Base-by-base conservation (phyloP, 2,888 invertebrate species). In the Caenorhabditis sp. region DNA sequence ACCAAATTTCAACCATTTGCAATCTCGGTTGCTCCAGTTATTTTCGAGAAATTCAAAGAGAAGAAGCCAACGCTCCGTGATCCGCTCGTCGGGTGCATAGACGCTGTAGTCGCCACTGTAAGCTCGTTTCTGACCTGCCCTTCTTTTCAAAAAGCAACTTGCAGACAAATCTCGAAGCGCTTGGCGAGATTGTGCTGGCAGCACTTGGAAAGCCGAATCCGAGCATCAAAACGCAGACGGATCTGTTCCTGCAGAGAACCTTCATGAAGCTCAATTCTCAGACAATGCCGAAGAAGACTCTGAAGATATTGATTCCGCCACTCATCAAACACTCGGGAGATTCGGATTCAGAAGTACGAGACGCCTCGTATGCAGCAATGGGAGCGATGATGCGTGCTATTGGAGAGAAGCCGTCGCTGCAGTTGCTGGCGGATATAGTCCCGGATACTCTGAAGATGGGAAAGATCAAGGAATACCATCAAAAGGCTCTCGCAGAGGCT, bases 1-100 rank as follows among this genome's bases (percentile, higher is more conserved):
- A 68, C 52, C 11, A 59, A 70, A 30, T 73, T 78, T 37, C 52
- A 50, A 17, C 62, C 30, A 15, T 75, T 75, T 11, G 56, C 63
- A 5, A 15, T 56, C 1, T 62, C 68, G 2, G 68, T 73, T 43
- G 71, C 77, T 63, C 89, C 90, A 91, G 89, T 93, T 0, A 92
- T 96, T 55, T 90, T 99, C 35, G 97, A 98, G 87, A 99, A 98
- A 90, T 98, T 98, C 89, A 96, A 96, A 88, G 98, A 99, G 90
- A 98, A 96, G 91, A 99, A 99, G 88, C 92, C 93, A 1, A 94
- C 93, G 87, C 96, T 99, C 1, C 95, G 98, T 0, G 89, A 92
- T 2, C 94, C 95, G 0, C 90, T 99, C 46, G 91, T 95, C 61
- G 96, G 97, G 73, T 94, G 95, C 2, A 93, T 94, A 30, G 98